Evolutionary conservation across 2,797 vertebrate species (phyloP), one percentile per base, ranked within the genome.

Genomic region (Babyrousa celebensis): DNA sequence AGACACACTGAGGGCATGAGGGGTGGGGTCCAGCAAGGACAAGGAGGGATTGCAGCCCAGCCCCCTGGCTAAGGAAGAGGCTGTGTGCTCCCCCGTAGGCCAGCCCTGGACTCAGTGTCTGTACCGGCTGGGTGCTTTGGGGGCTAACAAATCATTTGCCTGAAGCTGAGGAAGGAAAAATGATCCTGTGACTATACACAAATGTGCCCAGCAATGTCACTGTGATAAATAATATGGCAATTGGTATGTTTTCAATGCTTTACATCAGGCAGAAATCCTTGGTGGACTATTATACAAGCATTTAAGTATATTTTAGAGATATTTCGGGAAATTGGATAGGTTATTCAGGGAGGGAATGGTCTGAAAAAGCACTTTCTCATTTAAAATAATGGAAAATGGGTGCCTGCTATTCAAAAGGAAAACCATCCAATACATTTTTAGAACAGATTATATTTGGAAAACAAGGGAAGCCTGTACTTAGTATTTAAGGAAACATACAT

Each of bases 221-320:
- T 48, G 7, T 9, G 40, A 16, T 52, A 83, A 94, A 8, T 86
- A 29, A 74, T 4, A 86, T 0, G 63, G 29, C 12, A 56, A 32
- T 0, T 71, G 54, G 25, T 70, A 20, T 70, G 3, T 72, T 74
- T 75, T 43, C 89, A 72, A 89, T 62, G 68, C 25, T 75, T 80
- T 52, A 36, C 67, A 74, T 27, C n/a, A 40, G 4, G 20, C 16
- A 62, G 48, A 89, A 63, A 71, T 67, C 74, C 20, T 29, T 27
- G n/a, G 67, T 52, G 27, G 29, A 60, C 36, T n/a, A 82, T 58
- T 40, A 80, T 14, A 68, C 1, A 62, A n/a, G 21, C 21, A 83
- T 56, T 92, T 63, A 85, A 77, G 58, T 75, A 43, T 18, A 85
- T 83, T 94, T 96, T 17, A 90, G 40, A 91, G 52, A 60, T 43